phyloP scores from a whole-genome alignment of 2,113 vertebrate genomes.

The Thamnaconus septentrionalis region DNA sequence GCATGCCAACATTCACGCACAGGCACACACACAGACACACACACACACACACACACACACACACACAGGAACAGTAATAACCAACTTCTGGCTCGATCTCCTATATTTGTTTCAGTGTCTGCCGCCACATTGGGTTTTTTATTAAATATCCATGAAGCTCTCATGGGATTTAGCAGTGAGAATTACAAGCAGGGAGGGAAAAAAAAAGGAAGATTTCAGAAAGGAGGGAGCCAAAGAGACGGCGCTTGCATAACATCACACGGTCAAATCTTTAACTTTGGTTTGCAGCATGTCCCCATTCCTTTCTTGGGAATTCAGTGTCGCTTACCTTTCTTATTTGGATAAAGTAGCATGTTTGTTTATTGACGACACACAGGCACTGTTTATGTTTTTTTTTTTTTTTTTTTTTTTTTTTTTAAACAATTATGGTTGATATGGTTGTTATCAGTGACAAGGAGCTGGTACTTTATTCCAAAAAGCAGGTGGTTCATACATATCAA shows the following conservation, averaged over 20 bases:
- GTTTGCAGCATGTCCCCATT: too few species aligned
- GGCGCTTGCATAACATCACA: too few species aligned
- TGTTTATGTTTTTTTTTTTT: too few species aligned
- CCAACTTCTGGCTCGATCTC: conserved; percentile 34
- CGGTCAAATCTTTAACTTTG: too few species aligned
- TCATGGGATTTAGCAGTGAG: conserved; percentile 15
- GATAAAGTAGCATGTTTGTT: background rate
- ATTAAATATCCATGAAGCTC: conserved; percentile 52
- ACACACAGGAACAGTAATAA: conserved; percentile 43
- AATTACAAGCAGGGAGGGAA: conserved; percentile 5
- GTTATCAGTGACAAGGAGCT: too few species aligned
- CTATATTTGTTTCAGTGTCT: conserved; percentile 41
- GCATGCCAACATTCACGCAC: background rate
- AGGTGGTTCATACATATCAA: too few species aligned
- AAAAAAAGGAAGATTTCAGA: background rate
- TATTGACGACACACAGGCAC: too few species aligned
- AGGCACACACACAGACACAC: conserved; percentile 22
- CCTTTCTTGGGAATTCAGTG: too few species aligned
- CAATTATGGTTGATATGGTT: too few species aligned
- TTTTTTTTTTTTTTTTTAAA: too few species aligned
- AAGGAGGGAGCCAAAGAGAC: background rate
- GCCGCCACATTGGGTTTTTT: conserved; percentile 28
- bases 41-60: conserved; percentile 16
- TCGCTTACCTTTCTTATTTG: too few species aligned
- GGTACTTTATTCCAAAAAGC: too few species aligned